Evolutionary conservation across 2,113 vertebrate genomes (phyloP).

Genomic region (Poeciliopsis retropinna): DNA sequence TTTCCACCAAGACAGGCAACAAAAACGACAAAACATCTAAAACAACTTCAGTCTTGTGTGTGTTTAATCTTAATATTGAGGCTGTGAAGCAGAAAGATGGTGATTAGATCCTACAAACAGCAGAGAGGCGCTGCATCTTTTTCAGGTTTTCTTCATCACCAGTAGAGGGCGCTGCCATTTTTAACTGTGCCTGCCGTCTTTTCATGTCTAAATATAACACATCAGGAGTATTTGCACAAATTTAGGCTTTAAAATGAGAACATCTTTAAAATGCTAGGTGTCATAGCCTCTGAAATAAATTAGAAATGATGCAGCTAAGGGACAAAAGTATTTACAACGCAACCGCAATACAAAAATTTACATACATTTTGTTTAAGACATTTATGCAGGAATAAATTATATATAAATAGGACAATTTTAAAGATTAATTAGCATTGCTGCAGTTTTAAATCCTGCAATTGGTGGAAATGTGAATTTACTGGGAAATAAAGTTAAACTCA

Average conservation of each 20-base stretch:
- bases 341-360: not conserved
- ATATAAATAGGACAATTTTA: no score
- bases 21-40: not conserved
- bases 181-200: not conserved
- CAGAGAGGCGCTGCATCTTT: conserved; percentile 5
- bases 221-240: not conserved
- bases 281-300: not conserved
- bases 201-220: not conserved
- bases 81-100: not conserved
- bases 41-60: not conserved
- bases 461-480: no score
- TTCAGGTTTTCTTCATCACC: conserved; percentile 33
- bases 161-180: conserved; percentile 63
- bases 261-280: not conserved
- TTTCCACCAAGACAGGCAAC: not conserved
- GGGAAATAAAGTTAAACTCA: no score
- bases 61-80: not conserved
- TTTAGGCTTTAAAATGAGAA: not conserved
- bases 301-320: not conserved
- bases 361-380: not conserved
- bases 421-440: no score
- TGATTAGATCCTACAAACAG: not conserved
- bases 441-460: no score
- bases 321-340: not conserved
- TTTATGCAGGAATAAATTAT: no score